A percentile compares a stretch with the other conserved stretches of the same genome.
Evolutionary conservation across 2,797 vertebrate genomes (phyloP).

Genomic region (Jordanella pulchra): DNA sequence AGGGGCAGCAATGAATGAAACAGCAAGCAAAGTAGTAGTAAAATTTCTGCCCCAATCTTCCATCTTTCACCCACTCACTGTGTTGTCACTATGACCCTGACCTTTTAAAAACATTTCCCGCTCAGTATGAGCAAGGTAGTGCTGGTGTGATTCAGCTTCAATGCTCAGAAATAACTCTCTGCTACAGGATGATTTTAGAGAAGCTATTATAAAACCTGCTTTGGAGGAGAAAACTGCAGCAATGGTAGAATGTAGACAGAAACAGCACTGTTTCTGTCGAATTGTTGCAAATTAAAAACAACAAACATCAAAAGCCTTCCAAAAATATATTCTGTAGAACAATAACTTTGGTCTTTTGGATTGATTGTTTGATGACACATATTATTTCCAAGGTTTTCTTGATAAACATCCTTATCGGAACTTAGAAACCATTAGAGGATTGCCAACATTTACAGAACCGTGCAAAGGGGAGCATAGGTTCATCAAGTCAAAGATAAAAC

Average conservation of each 20-base stretch:
- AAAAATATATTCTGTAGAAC: background rate
- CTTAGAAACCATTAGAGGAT: too few relatives aligned
- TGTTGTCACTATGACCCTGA: constrained; percentile 20
- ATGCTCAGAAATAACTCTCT: constrained; percentile 17
- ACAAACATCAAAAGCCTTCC: background rate
- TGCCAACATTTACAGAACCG: too few relatives aligned
- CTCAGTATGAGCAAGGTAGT: constrained; percentile 4
- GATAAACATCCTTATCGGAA: too few relatives aligned
- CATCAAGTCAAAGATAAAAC: constrained; percentile 10
- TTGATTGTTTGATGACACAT: background rate
- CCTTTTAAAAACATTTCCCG: constrained; percentile 19
- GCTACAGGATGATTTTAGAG: background rate
- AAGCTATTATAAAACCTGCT: background rate
- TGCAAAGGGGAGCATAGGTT: background rate
- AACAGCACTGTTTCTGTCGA: background rate
- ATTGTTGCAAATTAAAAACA: background rate
- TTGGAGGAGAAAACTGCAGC: constrained; percentile 1
- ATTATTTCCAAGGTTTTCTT: background rate
- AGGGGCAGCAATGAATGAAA: background rate
- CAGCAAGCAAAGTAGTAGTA: too few relatives aligned
- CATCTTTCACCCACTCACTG: too few relatives aligned
- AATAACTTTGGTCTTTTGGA: background rate
- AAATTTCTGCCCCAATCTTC: background rate
- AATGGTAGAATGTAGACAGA: background rate
- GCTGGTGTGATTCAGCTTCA: constrained; percentile 12